Conservation (phyloP, 2,888 invertebrate species). For the Brenthis daphne region DNA sequence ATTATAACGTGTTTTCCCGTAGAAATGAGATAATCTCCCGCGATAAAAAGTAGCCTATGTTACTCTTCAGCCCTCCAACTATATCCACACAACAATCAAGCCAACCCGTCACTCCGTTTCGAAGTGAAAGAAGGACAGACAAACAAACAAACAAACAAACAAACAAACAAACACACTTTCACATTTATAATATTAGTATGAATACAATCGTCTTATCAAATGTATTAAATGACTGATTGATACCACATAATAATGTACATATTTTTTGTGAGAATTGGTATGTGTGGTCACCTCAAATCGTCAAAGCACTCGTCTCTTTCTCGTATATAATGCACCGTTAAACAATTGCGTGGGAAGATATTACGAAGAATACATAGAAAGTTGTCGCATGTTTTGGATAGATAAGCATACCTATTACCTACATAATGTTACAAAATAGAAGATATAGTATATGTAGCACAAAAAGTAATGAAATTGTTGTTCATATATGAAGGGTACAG, state of each 20-base stretch:
- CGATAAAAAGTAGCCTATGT: no score
- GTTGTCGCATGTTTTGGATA: conserved; percentile 47
- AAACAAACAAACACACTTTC: no score
- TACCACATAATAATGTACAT: not conserved
- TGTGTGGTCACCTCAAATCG: conserved; percentile 27
- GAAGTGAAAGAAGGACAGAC: no score
- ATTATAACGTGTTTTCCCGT: no score
- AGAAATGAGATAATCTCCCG: no score
- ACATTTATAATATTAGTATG: no score
- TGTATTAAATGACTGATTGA: not conserved
- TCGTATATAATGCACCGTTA: conserved; percentile 45
- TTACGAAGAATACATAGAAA: conserved; percentile 59
- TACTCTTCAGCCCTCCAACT: no score
- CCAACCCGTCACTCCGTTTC: no score
- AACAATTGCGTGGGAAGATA: conserved; percentile 69
- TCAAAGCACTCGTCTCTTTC: conserved; percentile 42
- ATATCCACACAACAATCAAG: no score
- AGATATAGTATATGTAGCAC: not conserved
- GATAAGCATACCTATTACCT: conserved; percentile 32
- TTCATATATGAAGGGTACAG: no score
- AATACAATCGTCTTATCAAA: not conserved
- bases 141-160: no score
- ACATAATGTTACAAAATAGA: conserved; percentile 43
- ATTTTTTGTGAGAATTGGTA: conserved; percentile 27
- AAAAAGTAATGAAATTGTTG: not conserved